These are phyloP conservation scores for Gambusia yucatana DNA, from an alignment of 2,797 vertebrate species.

Conservation along the genomic window DNA sequence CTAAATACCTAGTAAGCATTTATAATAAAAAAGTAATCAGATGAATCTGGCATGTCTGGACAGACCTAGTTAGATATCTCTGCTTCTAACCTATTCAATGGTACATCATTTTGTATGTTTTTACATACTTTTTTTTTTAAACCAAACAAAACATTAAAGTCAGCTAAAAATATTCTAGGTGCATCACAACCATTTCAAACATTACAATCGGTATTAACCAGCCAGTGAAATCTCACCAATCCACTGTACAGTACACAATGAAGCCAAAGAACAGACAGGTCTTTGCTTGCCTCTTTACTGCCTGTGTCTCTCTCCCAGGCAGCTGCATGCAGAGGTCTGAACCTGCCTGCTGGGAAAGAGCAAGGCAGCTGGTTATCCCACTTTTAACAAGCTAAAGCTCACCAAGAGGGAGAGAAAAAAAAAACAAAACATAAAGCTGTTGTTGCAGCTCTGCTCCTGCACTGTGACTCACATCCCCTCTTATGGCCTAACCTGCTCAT, in stretches of 20 bases:
- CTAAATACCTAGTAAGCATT: too few species aligned
- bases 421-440: constrained; percentile 42
- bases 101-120: background rate
- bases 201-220: constrained; percentile 33
- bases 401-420: constrained; percentile 32
- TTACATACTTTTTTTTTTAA: background rate
- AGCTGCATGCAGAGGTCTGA: constrained; percentile 66
- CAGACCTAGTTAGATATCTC: constrained; percentile 24
- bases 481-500: constrained; percentile 50
- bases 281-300: constrained; percentile 74
- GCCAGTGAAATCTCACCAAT: constrained; percentile 54
- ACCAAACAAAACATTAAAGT: constrained; percentile 3
- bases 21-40: background rate
- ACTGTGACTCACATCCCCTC: constrained; percentile 64
- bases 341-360: constrained; percentile 70
- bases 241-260: constrained; percentile 46
- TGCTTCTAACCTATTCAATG: constrained; percentile 6
- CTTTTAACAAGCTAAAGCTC: constrained; percentile 50
- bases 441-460: constrained; percentile 61
- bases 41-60: constrained; percentile 24
- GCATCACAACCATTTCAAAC: constrained; percentile 21
- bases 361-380: constrained; percentile 34
- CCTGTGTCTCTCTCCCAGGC: constrained; percentile 58
- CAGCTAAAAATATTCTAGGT: constrained; percentile 18
- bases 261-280: constrained; percentile 70